These are phyloP conservation scores for Nesospiza acunhae DNA, from an alignment of 2,113 vertebrate genomes.

Conservation along the genomic window DNA sequence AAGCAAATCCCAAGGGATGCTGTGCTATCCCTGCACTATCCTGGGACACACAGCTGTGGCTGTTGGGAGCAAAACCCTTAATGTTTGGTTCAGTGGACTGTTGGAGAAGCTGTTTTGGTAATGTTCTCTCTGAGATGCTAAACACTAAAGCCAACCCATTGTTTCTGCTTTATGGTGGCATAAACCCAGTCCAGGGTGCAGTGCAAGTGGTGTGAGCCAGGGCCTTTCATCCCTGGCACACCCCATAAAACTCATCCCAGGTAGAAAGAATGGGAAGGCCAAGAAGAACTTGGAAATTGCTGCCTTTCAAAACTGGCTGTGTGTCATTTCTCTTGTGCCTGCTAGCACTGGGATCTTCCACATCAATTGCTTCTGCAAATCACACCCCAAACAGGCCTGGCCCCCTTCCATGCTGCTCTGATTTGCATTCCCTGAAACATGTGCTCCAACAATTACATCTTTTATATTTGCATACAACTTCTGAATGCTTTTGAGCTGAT, in stretches of 20 bases:
- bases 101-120: not conserved
- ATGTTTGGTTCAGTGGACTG: not conserved
- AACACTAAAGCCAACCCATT: not conserved
- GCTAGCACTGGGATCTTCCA: not conserved
- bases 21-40: accelerated
- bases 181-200: not conserved
- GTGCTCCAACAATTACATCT: not conserved
- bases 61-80: not conserved
- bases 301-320: not conserved
- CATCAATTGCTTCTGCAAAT: not conserved
- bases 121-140: not conserved
- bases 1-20: not conserved
- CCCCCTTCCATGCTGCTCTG: not conserved
- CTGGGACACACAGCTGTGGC: not conserved
- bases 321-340: not conserved
- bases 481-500: not conserved
- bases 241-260: not conserved
- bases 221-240: not conserved
- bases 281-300: not conserved
- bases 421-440: not conserved
- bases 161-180: not conserved
- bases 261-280: not conserved
- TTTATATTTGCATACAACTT: not conserved
- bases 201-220: accelerated
- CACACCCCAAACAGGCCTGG: not conserved